Conservation (phyloP, 2,888 invertebrate genomes). For the Nomada goodeniana region DNA sequence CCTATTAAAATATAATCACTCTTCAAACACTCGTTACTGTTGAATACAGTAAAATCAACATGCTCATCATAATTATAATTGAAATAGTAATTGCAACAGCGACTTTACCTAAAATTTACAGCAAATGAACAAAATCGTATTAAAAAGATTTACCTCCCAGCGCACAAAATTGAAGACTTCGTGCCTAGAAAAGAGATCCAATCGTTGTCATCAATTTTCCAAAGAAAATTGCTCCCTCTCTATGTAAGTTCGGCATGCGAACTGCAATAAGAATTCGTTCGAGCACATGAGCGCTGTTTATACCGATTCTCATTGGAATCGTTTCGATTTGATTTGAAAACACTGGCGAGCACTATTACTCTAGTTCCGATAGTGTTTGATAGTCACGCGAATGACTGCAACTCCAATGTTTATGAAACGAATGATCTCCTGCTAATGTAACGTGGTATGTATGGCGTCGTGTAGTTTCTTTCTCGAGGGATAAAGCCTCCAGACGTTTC, state of each 20-base stretch:
- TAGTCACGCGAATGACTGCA: slow-evolving; percentile 34
- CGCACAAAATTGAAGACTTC: background rate
- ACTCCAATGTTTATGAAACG: slow-evolving; percentile 9
- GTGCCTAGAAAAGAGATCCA: background rate
- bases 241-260: background rate
- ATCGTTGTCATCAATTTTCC: slow-evolving; percentile 12
- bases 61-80: background rate
- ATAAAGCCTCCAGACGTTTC: slow-evolving; percentile 13
- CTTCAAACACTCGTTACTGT: background rate
- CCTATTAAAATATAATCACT: slow-evolving; percentile 4
- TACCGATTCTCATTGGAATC: slow-evolving; percentile 8
- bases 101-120: background rate
- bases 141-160: background rate
- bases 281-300: slow-evolving; percentile 2
- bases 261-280: background rate
- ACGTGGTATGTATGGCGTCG: background rate
- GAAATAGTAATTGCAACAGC: background rate
- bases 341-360: background rate
- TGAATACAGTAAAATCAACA: background rate
- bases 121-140: no score
- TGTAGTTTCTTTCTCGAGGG: slow-evolving; percentile 11
- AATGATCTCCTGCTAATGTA: background rate
- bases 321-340: background rate
- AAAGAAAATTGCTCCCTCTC: slow-evolving; percentile 7
- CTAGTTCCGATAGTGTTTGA: slow-evolving; percentile 11